phyloP scores from a whole-genome alignment of 2,888 invertebrate genomes.

The Athetis lepigone region DNA sequence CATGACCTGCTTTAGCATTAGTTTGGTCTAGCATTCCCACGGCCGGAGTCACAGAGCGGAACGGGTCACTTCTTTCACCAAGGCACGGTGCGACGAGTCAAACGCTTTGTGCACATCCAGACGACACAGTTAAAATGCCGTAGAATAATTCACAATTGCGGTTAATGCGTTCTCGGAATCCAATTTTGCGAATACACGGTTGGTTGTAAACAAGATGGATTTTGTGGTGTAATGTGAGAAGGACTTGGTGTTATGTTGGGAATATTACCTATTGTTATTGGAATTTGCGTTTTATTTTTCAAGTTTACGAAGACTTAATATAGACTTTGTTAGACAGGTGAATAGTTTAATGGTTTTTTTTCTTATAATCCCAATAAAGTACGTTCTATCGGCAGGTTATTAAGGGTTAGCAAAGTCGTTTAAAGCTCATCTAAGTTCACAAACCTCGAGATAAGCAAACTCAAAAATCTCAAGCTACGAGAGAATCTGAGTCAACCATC shows the following conservation, averaged over 20 bases:
- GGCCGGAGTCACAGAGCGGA: conserved; percentile 74
- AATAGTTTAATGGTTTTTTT: neutral
- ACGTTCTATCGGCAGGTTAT: neutral
- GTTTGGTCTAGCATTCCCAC: conserved; percentile 71
- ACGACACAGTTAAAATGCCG: conserved; percentile 70
- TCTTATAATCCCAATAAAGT: neutral
- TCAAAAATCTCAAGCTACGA: neutral
- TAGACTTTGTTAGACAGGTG: neutral
- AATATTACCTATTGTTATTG: conserved; percentile 11
- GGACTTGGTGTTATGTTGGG: conserved; percentile 12
- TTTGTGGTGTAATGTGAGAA: neutral
- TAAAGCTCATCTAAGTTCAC: neutral
- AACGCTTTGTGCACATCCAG: conserved; percentile 68
- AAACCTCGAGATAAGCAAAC: neutral
- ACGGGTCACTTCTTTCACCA: conserved; percentile 71
- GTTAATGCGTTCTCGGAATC: conserved; percentile 72
- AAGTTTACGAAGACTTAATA: neutral
- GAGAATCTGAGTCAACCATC: too few relatives aligned
- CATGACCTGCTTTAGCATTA: conserved; percentile 42
- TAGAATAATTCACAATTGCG: conserved; percentile 73
- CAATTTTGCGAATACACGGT: conserved; percentile 61
- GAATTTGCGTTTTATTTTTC: neutral
- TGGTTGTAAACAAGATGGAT: conserved; percentile 38
- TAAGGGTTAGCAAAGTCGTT: neutral
- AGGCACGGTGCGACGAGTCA: conserved; percentile 61